phyloP scores from a whole-genome alignment of 2,797 vertebrate genomes.

The Gobionotothen gibberifrons region DNA sequence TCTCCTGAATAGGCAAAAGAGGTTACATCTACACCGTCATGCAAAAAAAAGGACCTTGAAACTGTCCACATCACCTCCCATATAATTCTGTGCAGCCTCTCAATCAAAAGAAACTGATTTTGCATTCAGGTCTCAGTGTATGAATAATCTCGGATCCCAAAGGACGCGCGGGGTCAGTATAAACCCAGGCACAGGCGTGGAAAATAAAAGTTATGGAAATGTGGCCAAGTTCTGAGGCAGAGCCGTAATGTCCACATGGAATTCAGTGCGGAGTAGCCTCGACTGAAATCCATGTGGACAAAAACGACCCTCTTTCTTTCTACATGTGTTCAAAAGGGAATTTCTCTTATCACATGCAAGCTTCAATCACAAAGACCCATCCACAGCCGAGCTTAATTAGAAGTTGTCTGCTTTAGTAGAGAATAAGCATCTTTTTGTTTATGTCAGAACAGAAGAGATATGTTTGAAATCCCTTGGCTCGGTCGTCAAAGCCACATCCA shows the following conservation, averaged over 20 bases:
- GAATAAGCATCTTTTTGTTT: conserved; percentile 38
- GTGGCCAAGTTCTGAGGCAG: conserved; percentile 63
- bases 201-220: conserved; percentile 83
- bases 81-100: conserved; percentile 54
- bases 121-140: conserved; percentile 71
- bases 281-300: conserved; percentile 47
- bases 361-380: conserved; percentile 35
- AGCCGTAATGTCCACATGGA: conserved; percentile 62
- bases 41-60: conserved; percentile 64
- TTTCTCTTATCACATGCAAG: conserved; percentile 38
- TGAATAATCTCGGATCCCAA: conserved; percentile 78
- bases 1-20: conserved; percentile 41
- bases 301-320: conserved; percentile 39
- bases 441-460: conserved; percentile 23
- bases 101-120: conserved; percentile 75
- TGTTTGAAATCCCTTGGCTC: conserved; percentile 35
- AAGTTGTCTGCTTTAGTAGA: conserved; percentile 18
- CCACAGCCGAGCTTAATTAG: conserved; percentile 36
- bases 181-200: conserved; percentile 61
- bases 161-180: conserved; percentile 72
- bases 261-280: conserved; percentile 54
- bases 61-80: conserved; percentile 42
- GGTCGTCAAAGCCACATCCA: conserved; percentile 51
- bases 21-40: conserved; percentile 57
- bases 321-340: conserved; percentile 33